phyloP scores from a whole-genome alignment of 2,113 vertebrate species.

The Orientallactaga bullata region DNA sequence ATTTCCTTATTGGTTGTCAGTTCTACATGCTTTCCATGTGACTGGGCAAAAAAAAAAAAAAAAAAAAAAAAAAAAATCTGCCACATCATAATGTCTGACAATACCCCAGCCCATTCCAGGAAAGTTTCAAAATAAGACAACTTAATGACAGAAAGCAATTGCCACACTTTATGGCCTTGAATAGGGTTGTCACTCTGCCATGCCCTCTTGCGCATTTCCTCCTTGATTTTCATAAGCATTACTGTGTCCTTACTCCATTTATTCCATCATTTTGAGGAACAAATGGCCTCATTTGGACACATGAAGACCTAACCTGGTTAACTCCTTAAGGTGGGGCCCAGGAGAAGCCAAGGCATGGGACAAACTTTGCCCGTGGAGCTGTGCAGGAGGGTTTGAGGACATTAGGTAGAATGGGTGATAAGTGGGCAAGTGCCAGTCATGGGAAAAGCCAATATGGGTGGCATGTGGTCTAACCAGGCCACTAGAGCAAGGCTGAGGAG shows the following conservation, averaged over 20 bases:
- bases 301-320: not conserved
- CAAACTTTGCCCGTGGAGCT: not conserved
- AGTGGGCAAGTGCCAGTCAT: too few relatives aligned
- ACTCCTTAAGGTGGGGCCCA: not conserved
- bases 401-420: not conserved
- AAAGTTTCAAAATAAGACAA: slow-evolving; percentile 71
- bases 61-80: not conserved
- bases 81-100: slow-evolving; percentile 13
- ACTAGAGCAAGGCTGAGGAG: not conserved
- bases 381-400: not conserved
- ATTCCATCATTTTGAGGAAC: slow-evolving; percentile 43
- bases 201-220: not conserved
- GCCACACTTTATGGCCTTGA: slow-evolving; percentile 21
- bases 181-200: not conserved
- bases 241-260: not conserved
- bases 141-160: slow-evolving; percentile 50
- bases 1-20: not conserved
- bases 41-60: slow-evolving; percentile 19
- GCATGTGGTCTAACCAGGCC: not conserved
- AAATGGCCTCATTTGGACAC: not conserved
- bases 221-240: not conserved
- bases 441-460: not conserved
- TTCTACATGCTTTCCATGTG: not conserved
- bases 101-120: slow-evolving; percentile 47
- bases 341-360: not conserved